Conservation (phyloP, 2,888 invertebrate species). For the Meganola albula region DNA sequence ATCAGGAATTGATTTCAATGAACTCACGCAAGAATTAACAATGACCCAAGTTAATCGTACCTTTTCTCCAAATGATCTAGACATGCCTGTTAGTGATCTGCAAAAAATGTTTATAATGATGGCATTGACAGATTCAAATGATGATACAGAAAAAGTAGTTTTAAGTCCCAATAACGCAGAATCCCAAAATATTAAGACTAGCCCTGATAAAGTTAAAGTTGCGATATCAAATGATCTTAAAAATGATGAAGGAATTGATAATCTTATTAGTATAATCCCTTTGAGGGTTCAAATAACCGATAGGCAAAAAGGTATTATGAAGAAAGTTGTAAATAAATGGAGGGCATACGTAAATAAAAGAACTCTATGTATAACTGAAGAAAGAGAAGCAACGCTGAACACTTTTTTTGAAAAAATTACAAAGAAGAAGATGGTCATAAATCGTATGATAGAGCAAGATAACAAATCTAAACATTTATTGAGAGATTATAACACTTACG, state of each 20-base stretch:
- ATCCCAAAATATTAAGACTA: conserved; percentile 6
- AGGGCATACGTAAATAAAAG: conserved; percentile 40
- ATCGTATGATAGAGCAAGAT: conserved; percentile 30
- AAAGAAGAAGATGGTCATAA: conserved; percentile 46
- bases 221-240: conserved; percentile 5
- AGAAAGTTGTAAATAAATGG: conserved; percentile 58
- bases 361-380: conserved; percentile 38
- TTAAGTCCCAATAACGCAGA: conserved; percentile 6
- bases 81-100: conserved; percentile 38
- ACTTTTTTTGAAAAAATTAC: conserved; percentile 59
- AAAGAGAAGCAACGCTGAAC: conserved; percentile 50
- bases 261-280: conserved; percentile 45
- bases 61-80: conserved; percentile 8
- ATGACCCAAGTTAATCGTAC: not conserved
- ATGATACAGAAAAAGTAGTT: conserved; percentile 26
- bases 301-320: conserved; percentile 37
- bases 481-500: conserved; percentile 59
- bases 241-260: conserved; percentile 24
- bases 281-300: conserved; percentile 38
- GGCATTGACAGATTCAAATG: conserved; percentile 42
- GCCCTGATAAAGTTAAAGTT: conserved; percentile 4
- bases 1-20: not conserved
- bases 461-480: conserved; percentile 45
- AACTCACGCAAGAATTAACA: not conserved
- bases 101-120: conserved; percentile 58